Conservation (phyloP, 2,113 vertebrate genomes). For the Laterallus jamaicensis region DNA sequence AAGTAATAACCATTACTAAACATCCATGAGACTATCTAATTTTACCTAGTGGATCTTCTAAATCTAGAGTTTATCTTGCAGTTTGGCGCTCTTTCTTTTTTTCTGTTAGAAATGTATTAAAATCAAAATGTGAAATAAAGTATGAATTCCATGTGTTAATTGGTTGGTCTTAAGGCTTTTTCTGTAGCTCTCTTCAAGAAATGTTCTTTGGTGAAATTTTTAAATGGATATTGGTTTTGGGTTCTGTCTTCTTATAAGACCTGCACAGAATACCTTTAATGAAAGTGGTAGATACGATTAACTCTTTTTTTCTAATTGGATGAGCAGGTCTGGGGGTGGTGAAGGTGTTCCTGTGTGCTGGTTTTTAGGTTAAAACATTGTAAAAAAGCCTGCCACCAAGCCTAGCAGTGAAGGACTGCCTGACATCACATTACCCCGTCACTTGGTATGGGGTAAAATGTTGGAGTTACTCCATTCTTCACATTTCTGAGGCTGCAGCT, state of each 20-base stretch:
- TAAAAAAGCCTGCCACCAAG: background rate
- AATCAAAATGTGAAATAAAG: background rate
- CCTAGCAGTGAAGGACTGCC: fast-evolving
- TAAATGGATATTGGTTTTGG: background rate
- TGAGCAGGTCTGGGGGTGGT: background rate
- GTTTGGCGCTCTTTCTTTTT: background rate
- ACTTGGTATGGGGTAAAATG: background rate
- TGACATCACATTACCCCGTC: background rate
- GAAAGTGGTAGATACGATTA: background rate
- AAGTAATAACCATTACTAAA: background rate
- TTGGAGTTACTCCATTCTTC: background rate
- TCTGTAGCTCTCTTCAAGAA: background rate
- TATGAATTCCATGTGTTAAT: background rate
- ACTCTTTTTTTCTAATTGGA: background rate
- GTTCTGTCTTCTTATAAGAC: background rate
- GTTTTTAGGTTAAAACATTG: background rate
- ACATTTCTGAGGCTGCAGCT: background rate
- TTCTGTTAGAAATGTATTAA: background rate
- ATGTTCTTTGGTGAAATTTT: background rate
- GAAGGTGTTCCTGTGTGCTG: background rate
- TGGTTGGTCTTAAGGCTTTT: background rate
- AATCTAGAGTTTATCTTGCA: background rate
- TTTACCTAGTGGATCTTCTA: background rate
- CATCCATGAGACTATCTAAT: background rate
- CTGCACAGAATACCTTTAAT: background rate